Conservation (phyloP, 2,113 vertebrate species). For the Myotis lucifugus region DNA sequence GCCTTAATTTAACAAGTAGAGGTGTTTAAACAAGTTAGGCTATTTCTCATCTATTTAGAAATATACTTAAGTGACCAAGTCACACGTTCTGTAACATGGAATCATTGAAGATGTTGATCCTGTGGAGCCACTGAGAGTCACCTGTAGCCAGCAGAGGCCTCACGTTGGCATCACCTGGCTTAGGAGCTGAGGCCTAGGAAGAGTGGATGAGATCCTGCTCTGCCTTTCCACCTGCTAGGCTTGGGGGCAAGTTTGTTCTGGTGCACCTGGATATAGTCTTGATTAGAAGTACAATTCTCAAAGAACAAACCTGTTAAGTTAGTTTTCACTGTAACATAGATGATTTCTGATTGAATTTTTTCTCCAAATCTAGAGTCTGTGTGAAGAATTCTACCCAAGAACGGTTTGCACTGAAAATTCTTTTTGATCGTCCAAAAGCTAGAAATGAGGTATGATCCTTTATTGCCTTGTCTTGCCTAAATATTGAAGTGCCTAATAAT, state of each 20-base stretch:
- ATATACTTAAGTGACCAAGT: neutral
- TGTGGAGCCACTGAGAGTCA: neutral
- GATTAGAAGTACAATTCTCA: constrained; percentile 10
- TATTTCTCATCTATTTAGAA: neutral
- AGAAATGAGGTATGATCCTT: constrained; percentile 94
- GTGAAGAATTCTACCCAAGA: constrained; percentile 98
- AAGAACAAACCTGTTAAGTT: constrained; percentile 33
- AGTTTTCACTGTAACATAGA: neutral
- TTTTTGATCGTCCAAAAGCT: constrained; percentile 98
- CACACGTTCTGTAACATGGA: neutral
- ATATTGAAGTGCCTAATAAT: constrained; percentile 20
- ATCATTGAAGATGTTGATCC: neutral
- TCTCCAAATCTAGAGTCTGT: constrained; percentile 91
- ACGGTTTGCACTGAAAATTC: constrained; percentile 98
- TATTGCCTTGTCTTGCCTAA: constrained; percentile 15
- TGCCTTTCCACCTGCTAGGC: neutral
- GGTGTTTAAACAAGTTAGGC: neutral
- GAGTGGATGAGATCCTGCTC: neutral
- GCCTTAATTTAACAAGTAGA: constrained; percentile 11
- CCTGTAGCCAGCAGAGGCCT: neutral
- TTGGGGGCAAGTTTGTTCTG: neutral
- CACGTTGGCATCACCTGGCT: neutral
- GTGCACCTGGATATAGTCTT: neutral
- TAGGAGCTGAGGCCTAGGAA: neutral
- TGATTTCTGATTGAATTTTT: constrained; percentile 34